Conservation (phyloP, 1,140 invertebrate genomes). For the Magallana angulata region DNA sequence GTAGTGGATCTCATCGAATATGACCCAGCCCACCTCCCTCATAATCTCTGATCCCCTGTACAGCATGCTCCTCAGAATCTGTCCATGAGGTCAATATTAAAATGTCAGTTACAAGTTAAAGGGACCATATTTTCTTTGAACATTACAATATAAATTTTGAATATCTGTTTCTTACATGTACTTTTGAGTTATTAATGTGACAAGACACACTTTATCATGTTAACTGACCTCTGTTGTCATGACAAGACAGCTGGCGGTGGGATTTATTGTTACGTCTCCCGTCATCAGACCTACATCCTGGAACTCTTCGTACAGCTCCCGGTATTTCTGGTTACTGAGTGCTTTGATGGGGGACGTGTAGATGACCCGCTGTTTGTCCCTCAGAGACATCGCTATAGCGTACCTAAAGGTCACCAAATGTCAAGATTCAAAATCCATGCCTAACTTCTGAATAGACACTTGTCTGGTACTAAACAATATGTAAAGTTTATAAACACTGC, state of each 20-base stretch:
- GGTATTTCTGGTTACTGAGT: slow-evolving; percentile 99
- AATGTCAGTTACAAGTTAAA: too few relatives aligned
- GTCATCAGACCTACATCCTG: slow-evolving; percentile 97
- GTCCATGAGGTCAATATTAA: slow-evolving; percentile 25
- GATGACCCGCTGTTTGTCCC: slow-evolving; percentile 93
- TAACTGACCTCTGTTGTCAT: slow-evolving; percentile 97
- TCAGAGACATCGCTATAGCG: slow-evolving; percentile 86
- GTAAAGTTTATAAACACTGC: too few relatives aligned
- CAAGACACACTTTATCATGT: neutral
- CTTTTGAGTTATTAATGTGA: too few relatives aligned
- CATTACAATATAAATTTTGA: too few relatives aligned
- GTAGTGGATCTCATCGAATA: slow-evolving; percentile 99
- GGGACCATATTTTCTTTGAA: too few relatives aligned
- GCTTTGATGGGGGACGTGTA: slow-evolving; percentile 99
- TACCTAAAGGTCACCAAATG: slow-evolving; percentile 79
- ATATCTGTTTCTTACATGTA: too few relatives aligned
- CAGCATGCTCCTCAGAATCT: slow-evolving; percentile 98
- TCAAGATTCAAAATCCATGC: too few relatives aligned
- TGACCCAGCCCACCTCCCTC: slow-evolving; percentile 99
- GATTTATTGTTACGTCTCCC: slow-evolving; percentile 99
- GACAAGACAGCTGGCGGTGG: slow-evolving; percentile 96
- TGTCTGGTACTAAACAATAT: too few relatives aligned
- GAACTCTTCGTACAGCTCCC: slow-evolving; percentile 99
- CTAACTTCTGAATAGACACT: too few relatives aligned
- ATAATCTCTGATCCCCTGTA: slow-evolving; percentile 98